These are phyloP conservation scores for Camponotus floridanus DNA, from an alignment of 1,140 invertebrate species.

Conservation along the genomic window DNA sequence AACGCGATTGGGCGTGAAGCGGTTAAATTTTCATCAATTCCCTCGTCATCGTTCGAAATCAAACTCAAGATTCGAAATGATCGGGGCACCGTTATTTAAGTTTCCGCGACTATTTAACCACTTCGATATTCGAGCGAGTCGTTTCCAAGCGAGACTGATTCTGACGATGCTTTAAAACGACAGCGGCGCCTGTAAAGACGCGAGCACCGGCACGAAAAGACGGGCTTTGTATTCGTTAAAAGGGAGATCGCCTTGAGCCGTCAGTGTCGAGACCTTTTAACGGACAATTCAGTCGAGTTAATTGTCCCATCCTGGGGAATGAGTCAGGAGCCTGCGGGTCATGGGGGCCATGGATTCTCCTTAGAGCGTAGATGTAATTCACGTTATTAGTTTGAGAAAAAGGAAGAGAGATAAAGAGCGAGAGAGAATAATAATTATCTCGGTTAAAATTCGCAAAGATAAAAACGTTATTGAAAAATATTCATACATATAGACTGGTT, in stretches of 20 bases:
- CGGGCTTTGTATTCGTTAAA: constrained; percentile 59
- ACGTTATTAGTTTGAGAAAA: constrained; percentile 27
- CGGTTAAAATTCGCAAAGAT: neutral
- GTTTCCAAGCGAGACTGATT: constrained; percentile 36
- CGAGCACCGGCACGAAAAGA: neutral
- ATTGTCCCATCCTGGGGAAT: constrained; percentile 79
- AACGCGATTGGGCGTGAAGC: constrained; percentile 2
- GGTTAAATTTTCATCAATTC: constrained; percentile 18
- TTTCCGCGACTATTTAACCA: constrained; percentile 28
- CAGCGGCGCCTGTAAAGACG: neutral
- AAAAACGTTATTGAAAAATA: neutral
- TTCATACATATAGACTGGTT: neutral
- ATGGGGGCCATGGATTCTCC: constrained; percentile 56
- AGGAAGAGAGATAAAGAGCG: neutral
- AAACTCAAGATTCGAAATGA: neutral
- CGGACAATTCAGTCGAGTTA: constrained; percentile 76
- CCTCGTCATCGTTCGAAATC: constrained; percentile 14
- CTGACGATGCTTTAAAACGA: constrained; percentile 34
- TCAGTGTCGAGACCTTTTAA: constrained; percentile 79
- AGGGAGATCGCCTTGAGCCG: constrained; percentile 64
- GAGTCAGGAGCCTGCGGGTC: constrained; percentile 73
- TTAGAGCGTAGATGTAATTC: constrained; percentile 50
- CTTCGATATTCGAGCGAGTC: constrained; percentile 49
- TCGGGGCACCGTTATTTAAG: constrained; percentile 55
- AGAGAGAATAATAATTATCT: constrained; percentile 52